phyloP scores from a whole-genome alignment of 2,113 vertebrate species.

The Osmerus eperlanus region DNA sequence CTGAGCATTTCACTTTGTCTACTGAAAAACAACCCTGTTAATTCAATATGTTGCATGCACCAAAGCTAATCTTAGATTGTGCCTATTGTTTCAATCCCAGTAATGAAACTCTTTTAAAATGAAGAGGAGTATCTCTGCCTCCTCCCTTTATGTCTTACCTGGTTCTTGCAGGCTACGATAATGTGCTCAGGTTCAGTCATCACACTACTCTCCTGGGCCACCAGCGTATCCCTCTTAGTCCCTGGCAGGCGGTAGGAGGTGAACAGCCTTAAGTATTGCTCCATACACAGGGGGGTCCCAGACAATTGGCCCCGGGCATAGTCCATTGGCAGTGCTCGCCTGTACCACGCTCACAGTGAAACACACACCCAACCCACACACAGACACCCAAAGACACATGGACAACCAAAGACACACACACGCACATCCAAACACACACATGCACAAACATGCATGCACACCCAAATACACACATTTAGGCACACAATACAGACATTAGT shows the following conservation, averaged over 20 bases:
- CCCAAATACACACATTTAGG: neutral
- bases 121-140: neutral
- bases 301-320: constrained; percentile 88
- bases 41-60: constrained; percentile 2
- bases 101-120: neutral
- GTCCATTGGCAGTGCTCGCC: constrained; percentile 83
- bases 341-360: constrained; percentile 51
- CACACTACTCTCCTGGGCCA: constrained; percentile 86
- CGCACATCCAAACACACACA: neutral
- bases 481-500: neutral
- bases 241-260: constrained; percentile 93
- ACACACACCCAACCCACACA: constrained; percentile 5
- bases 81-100: neutral
- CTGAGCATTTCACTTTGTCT: neutral
- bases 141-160: constrained; percentile 70
- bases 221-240: constrained; percentile 83
- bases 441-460: neutral
- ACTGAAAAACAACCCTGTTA: neutral
- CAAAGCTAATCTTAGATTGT: neutral
- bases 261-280: constrained; percentile 95
- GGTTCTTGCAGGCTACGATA: constrained; percentile 92
- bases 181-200: constrained; percentile 96
- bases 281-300: constrained; percentile 92
- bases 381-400: neutral
- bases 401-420: neutral